phyloP scores from a whole-genome alignment of 23 tunicate species.

The Halocynthia roretzi region DNA sequence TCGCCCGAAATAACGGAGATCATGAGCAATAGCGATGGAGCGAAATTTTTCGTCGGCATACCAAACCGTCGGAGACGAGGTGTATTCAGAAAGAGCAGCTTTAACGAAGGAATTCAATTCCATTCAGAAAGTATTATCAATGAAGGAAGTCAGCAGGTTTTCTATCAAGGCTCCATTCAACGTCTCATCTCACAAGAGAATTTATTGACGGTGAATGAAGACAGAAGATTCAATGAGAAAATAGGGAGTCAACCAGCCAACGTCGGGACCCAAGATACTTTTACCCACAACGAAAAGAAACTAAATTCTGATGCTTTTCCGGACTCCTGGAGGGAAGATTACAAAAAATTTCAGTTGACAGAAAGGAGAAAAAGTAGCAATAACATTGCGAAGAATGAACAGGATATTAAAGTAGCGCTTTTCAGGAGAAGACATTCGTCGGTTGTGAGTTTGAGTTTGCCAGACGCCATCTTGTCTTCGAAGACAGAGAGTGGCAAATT shows the following conservation, averaged over 20 bases:
- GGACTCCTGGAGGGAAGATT: not conserved
- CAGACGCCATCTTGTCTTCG: not conserved
- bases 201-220: too few relatives aligned
- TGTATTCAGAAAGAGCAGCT: not conserved
- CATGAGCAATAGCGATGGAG: constrained; percentile 46
- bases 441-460: constrained; percentile 5
- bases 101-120: not conserved
- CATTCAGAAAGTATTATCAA: not conserved
- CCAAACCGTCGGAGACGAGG: not conserved
- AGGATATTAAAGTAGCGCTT: not conserved
- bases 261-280: too few relatives aligned
- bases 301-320: not conserved
- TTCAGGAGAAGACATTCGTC: not conserved
- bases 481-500: too few relatives aligned
- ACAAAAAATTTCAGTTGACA: not conserved
- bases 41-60: not conserved
- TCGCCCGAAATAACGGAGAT: not conserved
- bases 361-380: constrained; percentile 1
- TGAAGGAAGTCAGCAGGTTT: too few relatives aligned
- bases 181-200: too few relatives aligned
- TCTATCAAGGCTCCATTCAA: too few relatives aligned
- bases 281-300: too few relatives aligned
- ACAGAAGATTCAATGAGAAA: too few relatives aligned
- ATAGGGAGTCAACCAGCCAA: too few relatives aligned
- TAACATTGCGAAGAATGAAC: not conserved